Percentiles rank a stretch among this genome's conserved stretches.
Evolutionary conservation across 2,113 vertebrate genomes (phyloP).

Genomic region (Pseudolaguvia tuberculata): DNA sequence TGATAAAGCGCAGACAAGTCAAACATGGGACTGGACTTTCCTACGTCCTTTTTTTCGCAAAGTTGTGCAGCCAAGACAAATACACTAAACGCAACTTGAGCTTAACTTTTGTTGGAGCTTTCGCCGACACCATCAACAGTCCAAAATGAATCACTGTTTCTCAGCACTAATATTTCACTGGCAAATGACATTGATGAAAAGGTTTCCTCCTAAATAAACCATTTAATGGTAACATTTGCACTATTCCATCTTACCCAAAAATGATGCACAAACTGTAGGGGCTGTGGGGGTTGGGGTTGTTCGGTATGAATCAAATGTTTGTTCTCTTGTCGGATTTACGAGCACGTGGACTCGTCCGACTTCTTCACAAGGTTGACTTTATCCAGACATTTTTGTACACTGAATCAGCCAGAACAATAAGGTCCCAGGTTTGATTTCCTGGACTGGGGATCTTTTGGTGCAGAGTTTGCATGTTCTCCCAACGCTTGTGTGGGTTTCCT

Average conservation of each 20-base stretch:
- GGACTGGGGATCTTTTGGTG: too few relatives aligned
- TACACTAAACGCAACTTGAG: conserved; percentile 39
- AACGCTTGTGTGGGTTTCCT: too few relatives aligned
- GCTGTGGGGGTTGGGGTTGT: too few relatives aligned
- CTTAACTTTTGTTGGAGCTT: conserved; percentile 40
- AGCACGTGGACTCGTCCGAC: too few relatives aligned
- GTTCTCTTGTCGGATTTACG: background rate
- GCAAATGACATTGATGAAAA: conserved; percentile 34
- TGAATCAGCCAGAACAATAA: background rate
- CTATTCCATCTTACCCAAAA: background rate
- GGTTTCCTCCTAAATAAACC: conserved; percentile 27
- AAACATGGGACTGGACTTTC: conserved; percentile 19
- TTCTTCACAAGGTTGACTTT: too few relatives aligned
- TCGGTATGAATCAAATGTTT: background rate
- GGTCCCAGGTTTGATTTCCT: too few relatives aligned
- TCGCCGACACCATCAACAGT: conserved; percentile 35
- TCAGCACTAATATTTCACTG: conserved; percentile 36
- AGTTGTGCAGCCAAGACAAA: conserved; percentile 42
- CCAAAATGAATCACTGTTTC: conserved; percentile 44
- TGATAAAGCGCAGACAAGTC: conserved; percentile 45
- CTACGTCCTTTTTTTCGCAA: conserved; percentile 22
- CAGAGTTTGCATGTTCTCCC: too few relatives aligned
- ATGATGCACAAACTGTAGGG: background rate
- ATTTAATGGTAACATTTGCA: conserved; percentile 1
- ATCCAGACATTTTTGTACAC: too few relatives aligned